Evolutionary conservation across 2,113 vertebrate species (phyloP).

Genomic region (Physeter macrocephalus): DNA sequence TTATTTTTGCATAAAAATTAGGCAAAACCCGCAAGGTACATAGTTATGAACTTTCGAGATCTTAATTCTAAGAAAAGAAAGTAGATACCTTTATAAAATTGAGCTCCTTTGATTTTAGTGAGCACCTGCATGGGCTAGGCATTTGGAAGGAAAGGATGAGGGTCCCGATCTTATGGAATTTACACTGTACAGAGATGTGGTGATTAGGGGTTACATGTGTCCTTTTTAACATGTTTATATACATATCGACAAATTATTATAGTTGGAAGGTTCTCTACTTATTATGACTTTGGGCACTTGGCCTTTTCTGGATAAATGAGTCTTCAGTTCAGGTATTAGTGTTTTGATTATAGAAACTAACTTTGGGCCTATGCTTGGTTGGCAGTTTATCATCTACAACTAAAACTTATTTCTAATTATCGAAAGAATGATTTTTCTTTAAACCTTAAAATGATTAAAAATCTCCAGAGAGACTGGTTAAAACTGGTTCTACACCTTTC

Average conservation of each 20-base stretch:
- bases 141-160: background rate
- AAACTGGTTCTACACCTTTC: background rate
- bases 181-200: background rate
- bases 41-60: background rate
- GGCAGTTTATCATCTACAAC: constrained; percentile 16
- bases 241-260: background rate
- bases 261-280: background rate
- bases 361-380: background rate
- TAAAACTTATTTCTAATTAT: constrained; percentile 21
- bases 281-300: background rate
- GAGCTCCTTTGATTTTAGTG: background rate
- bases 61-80: background rate
- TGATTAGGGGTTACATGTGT: background rate
- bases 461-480: background rate
- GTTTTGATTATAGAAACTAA: background rate
- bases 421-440: background rate
- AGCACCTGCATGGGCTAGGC: background rate
- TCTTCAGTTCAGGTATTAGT: background rate
- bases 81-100: background rate
- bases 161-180: background rate
- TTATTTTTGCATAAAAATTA: constrained; percentile 8
- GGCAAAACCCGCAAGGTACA: background rate
- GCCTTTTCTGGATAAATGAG: background rate
- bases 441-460: background rate
- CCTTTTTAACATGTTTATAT: background rate